Evolutionary conservation across 2,797 vertebrate species (phyloP).

Genomic region (Crenuchus spilurus): DNA sequence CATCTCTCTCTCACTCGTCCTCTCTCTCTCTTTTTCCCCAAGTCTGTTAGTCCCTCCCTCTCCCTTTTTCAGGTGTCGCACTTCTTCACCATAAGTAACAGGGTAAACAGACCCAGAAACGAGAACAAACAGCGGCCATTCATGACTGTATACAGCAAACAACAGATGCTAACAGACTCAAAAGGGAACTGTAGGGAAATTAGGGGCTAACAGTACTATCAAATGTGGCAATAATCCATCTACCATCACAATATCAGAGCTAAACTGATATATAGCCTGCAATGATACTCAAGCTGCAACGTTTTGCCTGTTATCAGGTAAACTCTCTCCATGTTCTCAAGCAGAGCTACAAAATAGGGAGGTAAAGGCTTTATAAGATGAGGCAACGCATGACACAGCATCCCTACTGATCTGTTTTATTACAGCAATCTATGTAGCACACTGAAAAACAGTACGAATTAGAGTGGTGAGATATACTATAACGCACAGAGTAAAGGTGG

Average conservation of each 20-base stretch:
- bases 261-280: no score
- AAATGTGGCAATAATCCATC: no score
- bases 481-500: no score
- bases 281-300: no score
- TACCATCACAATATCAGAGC: no score
- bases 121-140: constrained; percentile 6
- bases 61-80: background rate
- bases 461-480: background rate
- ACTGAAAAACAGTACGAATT: background rate
- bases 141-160: background rate
- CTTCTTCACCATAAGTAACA: constrained; percentile 11
- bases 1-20: constrained; percentile 11
- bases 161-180: background rate
- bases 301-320: no score
- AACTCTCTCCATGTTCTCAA: no score
- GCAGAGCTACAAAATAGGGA: constrained; percentile 2
- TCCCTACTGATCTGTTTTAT: constrained; percentile 12
- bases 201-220: background rate
- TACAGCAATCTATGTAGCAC: constrained; percentile 16
- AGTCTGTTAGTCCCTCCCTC: background rate
- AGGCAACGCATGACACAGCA: background rate
- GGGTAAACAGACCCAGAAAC: constrained; percentile 4
- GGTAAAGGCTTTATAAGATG: background rate
- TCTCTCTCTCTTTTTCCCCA: background rate
- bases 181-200: no score